Conservation (phyloP, 1,140 invertebrate species). For the Saccostrea glomerata region DNA sequence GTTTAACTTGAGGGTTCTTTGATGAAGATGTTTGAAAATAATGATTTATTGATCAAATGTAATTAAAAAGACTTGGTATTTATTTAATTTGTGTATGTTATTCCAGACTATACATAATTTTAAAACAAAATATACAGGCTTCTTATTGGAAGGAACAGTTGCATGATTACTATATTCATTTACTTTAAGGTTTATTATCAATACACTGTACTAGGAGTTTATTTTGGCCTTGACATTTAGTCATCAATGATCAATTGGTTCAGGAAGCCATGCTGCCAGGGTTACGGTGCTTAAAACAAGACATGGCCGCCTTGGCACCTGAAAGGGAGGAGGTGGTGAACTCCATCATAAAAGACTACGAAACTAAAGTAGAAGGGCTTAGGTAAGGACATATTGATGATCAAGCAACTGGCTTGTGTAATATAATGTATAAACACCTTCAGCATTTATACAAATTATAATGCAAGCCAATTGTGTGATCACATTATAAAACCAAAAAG, state of each 20-base stretch:
- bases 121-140: no score
- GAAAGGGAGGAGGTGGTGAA: constrained; percentile 77
- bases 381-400: constrained; percentile 61
- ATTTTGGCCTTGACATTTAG: constrained; percentile 69
- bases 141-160: not conserved
- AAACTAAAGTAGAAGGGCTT: constrained; percentile 75
- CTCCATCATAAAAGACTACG: constrained; percentile 79
- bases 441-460: no score
- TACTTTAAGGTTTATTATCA: not conserved
- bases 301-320: constrained; percentile 75
- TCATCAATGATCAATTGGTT: constrained; percentile 78
- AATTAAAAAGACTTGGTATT: no score
- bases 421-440: no score
- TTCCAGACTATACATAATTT: no score
- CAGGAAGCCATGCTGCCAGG: constrained; percentile 79
- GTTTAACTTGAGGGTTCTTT: no score
- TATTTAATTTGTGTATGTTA: no score
- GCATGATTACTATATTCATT: not conserved
- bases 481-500: no score
- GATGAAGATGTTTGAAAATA: no score
- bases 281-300: constrained; percentile 75
- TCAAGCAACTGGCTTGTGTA: no score
- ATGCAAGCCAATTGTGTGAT: no score
- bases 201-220: not conserved
- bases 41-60: no score